Conservation (phyloP, 2,888 invertebrate genomes). For the Bugulina stolonifera region DNA sequence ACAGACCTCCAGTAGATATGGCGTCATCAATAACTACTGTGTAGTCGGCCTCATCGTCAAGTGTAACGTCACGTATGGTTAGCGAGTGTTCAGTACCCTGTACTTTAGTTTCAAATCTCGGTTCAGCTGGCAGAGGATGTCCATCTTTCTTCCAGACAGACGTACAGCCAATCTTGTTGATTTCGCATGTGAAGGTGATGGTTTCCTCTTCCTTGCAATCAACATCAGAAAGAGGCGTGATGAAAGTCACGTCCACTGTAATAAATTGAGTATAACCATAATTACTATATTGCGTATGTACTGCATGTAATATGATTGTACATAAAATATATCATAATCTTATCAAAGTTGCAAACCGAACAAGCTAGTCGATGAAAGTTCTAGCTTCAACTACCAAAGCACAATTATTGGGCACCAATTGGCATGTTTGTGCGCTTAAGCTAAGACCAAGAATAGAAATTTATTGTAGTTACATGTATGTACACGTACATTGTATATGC, state of each 20-base stretch:
- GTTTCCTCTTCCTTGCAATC: slow-evolving; percentile 16
- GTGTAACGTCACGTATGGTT: slow-evolving; percentile 36
- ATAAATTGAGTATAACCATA: too few species aligned
- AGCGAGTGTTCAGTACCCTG: slow-evolving; percentile 40
- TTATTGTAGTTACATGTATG: too few species aligned
- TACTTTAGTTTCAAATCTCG: slow-evolving; percentile 5
- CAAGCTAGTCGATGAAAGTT: too few species aligned
- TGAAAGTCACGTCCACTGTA: slow-evolving; percentile 1
- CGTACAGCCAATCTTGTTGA: slow-evolving; percentile 1
- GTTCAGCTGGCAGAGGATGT: neutral
- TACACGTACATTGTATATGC: too few species aligned
- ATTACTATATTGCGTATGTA: too few species aligned
- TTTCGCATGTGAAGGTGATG: slow-evolving; percentile 12
- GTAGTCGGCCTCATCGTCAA: slow-evolving; percentile 43
- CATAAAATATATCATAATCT: too few species aligned
- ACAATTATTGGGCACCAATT: too few species aligned
- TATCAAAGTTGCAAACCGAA: too few species aligned
- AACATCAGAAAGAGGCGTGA: slow-evolving; percentile 4
- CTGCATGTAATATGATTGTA: too few species aligned
- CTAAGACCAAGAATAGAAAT: too few species aligned
- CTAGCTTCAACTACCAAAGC: too few species aligned
- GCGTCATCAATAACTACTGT: slow-evolving; percentile 37
- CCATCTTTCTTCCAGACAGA: slow-evolving; percentile 9
- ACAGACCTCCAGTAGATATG: slow-evolving; percentile 40
- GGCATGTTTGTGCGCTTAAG: too few species aligned